Evolutionary conservation across 1,140 invertebrate species (phyloP).

Genomic region (Arion vulgaris): DNA sequence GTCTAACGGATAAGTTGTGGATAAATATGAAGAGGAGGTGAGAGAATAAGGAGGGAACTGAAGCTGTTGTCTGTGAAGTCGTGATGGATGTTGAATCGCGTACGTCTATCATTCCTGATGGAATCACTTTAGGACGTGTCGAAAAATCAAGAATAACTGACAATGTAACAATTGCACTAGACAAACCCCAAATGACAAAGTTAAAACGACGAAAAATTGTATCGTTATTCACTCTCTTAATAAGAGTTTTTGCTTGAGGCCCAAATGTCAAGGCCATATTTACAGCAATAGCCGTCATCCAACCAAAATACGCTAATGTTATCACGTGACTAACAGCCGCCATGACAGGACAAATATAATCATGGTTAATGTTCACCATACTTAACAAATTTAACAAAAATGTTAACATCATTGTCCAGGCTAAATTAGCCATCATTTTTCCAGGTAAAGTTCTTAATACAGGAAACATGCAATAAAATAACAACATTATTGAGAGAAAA

Average conservation of each 20-base stretch:
- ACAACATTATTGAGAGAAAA: not conserved
- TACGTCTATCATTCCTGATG: not conserved
- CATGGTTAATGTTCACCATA: not conserved
- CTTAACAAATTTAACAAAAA: not conserved
- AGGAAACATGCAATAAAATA: not conserved
- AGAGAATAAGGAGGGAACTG: not conserved
- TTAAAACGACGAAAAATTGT: not conserved
- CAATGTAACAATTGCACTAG: not conserved
- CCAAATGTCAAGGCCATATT: conserved; percentile 2
- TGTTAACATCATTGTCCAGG: not conserved
- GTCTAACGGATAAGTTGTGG: not conserved
- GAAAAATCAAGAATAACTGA: not conserved
- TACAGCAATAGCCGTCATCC: not conserved
- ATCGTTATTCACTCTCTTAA: not conserved
- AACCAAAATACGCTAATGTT: not conserved
- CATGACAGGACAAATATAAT: not conserved
- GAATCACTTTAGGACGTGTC: not conserved
- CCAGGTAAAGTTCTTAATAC: not conserved
- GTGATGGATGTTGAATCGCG: not conserved
- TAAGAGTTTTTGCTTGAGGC: not conserved
- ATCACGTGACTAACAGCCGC: not conserved
- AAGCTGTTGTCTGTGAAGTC: not conserved
- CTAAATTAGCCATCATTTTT: conserved; percentile 14
- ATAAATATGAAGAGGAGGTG: not conserved
- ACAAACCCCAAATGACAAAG: not conserved